phyloP scores from a whole-genome alignment of 1,140 invertebrate species.

The Bombus haemorrhoidalis region DNA sequence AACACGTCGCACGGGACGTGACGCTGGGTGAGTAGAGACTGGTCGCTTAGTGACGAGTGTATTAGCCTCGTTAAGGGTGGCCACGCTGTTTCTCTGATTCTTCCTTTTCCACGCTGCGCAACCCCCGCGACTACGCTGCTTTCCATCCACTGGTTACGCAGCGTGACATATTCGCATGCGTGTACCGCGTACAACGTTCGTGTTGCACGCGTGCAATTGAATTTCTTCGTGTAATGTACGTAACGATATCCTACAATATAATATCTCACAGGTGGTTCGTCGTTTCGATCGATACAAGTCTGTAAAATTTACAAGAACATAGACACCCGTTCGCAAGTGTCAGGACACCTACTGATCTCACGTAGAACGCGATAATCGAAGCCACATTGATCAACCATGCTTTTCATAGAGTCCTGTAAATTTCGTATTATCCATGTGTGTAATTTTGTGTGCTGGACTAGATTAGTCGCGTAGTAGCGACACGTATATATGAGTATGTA shows the following conservation, averaged over 20 bases:
- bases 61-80: slow-evolving; percentile 80
- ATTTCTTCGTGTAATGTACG: not conserved
- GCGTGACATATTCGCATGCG: slow-evolving; percentile 17
- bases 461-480: no score
- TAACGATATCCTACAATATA: not conserved
- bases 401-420: no score
- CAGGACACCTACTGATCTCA: no score
- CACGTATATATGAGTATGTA: no score
- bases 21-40: slow-evolving; percentile 41
- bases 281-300: no score
- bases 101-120: slow-evolving; percentile 44
- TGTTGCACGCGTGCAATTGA: slow-evolving; percentile 34
- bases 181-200: not conserved
- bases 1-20: slow-evolving; percentile 71
- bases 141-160: slow-evolving; percentile 27
- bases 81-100: slow-evolving; percentile 71
- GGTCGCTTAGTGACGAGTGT: slow-evolving; percentile 69
- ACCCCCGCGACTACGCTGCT: not conserved
- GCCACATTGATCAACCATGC: no score
- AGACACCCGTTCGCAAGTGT: no score
- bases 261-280: no score
- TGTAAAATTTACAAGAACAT: not conserved
- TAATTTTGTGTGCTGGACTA: no score
- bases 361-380: no score
- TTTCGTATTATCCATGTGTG: no score